Conservation (phyloP, 2,888 invertebrate species). For the Chymomyza procnemis region DNA sequence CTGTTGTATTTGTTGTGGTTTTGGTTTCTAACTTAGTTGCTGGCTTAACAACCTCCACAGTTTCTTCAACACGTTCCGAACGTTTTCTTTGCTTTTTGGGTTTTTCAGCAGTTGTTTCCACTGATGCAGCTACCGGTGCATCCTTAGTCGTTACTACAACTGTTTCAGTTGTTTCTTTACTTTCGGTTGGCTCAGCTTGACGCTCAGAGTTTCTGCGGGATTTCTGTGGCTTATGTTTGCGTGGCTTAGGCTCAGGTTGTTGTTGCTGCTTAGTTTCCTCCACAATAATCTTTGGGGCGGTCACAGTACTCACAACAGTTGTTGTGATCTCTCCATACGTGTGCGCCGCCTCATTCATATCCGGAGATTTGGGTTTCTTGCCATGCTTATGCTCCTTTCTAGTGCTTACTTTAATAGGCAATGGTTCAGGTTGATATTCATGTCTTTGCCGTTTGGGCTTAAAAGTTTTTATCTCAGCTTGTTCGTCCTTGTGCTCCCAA, state of each 20-base stretch:
- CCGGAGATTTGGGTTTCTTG: constrained; percentile 50
- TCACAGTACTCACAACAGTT: constrained; percentile 18
- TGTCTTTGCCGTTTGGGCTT: constrained; percentile 53
- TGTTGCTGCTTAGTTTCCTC: constrained; percentile 36
- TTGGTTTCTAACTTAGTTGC: background rate
- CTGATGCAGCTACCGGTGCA: constrained; percentile 3
- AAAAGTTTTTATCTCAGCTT: constrained; percentile 40
- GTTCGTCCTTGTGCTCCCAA: constrained; percentile 61
- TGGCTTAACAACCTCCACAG: background rate
- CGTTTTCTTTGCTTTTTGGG: constrained; percentile 51
- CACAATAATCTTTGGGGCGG: constrained; percentile 18
- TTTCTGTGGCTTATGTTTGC: constrained; percentile 55
- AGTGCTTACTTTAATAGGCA: constrained; percentile 52
- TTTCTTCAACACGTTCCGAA: background rate
- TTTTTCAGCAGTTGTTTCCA: constrained; percentile 58
- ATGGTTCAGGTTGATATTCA: constrained; percentile 57
- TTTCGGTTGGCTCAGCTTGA: constrained; percentile 8
- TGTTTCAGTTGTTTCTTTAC: constrained; percentile 32
- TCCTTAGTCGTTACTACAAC: constrained; percentile 7
- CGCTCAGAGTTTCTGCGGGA: constrained; percentile 42
- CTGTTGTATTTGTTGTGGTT: background rate
- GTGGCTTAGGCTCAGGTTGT: constrained; percentile 52
- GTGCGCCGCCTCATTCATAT: constrained; percentile 35
- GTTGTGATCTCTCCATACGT: constrained; percentile 44
- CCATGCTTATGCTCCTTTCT: constrained; percentile 48